Conservation (phyloP, 2,888 invertebrate species). For the Zhengitettix transpicula region DNA sequence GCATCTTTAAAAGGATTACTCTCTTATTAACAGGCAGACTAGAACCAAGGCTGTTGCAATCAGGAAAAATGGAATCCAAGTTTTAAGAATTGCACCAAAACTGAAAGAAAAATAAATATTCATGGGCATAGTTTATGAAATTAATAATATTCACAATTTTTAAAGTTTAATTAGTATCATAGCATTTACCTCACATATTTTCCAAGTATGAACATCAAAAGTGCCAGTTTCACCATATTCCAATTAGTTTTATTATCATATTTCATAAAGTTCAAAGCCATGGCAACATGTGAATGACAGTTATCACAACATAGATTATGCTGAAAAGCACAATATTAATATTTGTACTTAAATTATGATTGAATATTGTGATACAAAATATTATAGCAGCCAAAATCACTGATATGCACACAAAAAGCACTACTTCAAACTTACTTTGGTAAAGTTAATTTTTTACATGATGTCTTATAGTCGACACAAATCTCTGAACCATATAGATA, state of each 20-base stretch:
- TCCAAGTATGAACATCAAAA: slow-evolving; percentile 57
- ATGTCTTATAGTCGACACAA: no score
- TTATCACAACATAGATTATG: slow-evolving; percentile 95
- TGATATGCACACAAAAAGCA: no score
- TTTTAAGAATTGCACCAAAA: slow-evolving; percentile 51
- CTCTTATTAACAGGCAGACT: no score
- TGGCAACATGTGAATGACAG: slow-evolving; percentile 95
- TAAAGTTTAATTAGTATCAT: background rate
- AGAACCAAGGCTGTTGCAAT: slow-evolving; percentile 19
- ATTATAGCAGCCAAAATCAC: no score
- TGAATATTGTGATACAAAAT: no score
- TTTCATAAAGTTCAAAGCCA: slow-evolving; percentile 78
- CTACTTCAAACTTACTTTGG: no score
- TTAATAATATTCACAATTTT: background rate
- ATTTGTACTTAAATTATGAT: no score
- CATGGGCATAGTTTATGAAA: background rate
- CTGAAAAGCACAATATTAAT: slow-evolving; percentile 28
- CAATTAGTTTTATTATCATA: slow-evolving; percentile 63
- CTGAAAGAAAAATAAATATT: slow-evolving; percentile 27
- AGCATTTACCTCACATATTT: slow-evolving; percentile 55
- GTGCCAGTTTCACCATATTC: slow-evolving; percentile 85
- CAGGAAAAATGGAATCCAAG: slow-evolving; percentile 65
- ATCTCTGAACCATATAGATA: no score
- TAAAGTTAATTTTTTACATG: no score
- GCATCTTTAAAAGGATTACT: no score